phyloP scores from a whole-genome alignment of 2,888 invertebrate genomes.

The Auanema freiburgensis region DNA sequence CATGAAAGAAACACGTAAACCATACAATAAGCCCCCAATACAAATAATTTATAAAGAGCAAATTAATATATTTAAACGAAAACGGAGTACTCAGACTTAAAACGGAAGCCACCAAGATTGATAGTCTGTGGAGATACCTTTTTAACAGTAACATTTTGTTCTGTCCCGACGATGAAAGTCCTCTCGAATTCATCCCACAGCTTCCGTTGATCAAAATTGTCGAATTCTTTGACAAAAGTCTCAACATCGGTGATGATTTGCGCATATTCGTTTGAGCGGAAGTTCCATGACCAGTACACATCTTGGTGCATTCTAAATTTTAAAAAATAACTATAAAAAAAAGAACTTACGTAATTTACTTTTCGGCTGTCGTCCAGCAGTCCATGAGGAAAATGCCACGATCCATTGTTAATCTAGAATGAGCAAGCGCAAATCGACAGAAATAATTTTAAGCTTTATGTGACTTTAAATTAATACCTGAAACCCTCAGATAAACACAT shows the following conservation, averaged over 20 bases:
- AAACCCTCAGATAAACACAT: no score
- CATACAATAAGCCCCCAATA: no score
- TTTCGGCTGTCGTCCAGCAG: conserved; percentile 19
- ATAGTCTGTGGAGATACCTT: conserved; percentile 24
- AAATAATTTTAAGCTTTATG: conserved; percentile 23
- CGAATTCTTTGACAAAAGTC: conserved; percentile 21
- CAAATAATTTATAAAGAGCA: no score
- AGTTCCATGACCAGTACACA: conserved; percentile 17
- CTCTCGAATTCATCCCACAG: conserved; percentile 24
- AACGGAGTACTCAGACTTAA: conserved; percentile 24
- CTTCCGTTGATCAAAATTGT: conserved; percentile 20
- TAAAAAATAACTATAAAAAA: conserved; percentile 26
- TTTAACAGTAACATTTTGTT: conserved; percentile 21
- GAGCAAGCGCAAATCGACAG: conserved; percentile 2
- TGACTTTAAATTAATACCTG: conserved; percentile 24
- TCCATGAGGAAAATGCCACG: not conserved
- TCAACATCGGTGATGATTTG: conserved; percentile 20
- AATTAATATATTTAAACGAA: no score
- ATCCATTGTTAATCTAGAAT: conserved; percentile 1
- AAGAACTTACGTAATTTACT: no score
- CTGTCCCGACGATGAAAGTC: conserved; percentile 21
- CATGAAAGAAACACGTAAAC: no score
- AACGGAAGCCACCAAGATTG: conserved; percentile 22
- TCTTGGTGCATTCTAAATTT: conserved; percentile 21
- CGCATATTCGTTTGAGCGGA: conserved; percentile 21